phyloP scores from a whole-genome alignment of 2,888 invertebrate species.

The Calameuta filiformis region DNA sequence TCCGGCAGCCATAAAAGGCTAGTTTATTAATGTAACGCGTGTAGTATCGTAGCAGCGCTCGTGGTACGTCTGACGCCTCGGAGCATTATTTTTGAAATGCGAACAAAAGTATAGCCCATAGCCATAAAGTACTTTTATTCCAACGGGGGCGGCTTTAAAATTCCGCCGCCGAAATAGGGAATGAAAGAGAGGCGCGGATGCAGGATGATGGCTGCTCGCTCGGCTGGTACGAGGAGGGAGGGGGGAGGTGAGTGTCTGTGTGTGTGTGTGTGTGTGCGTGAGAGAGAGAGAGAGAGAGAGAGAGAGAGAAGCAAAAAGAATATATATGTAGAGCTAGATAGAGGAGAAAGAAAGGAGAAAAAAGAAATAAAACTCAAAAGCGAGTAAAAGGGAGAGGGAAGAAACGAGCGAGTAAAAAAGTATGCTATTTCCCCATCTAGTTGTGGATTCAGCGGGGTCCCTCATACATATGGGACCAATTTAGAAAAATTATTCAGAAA shows the following conservation, averaged over 20 bases:
- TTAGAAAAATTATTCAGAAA: conserved; percentile 58
- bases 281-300: conserved; percentile 13
- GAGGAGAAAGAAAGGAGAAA: conserved; percentile 18
- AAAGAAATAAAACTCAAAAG: conserved; percentile 11
- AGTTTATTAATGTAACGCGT: conserved; percentile 31
- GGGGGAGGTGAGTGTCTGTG: conserved; percentile 9
- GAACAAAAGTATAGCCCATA: conserved; percentile 35
- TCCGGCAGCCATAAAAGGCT: conserved; percentile 19
- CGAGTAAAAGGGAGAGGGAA: conserved; percentile 15
- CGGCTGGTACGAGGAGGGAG: conserved; percentile 1
- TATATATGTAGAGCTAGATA: conserved; percentile 18
- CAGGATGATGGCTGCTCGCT: conserved; percentile 19
- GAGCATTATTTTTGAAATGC: conserved; percentile 44
- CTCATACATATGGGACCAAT: conserved; percentile 58
- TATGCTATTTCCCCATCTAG: conserved; percentile 38
- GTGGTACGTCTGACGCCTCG: conserved; percentile 13
- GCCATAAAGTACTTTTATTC: conserved; percentile 59
- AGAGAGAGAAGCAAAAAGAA: conserved; percentile 20
- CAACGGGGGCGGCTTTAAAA: conserved; percentile 51
- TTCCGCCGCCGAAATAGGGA: conserved; percentile 45
- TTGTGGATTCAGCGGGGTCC: conserved; percentile 47
- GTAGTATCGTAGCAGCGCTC: conserved; percentile 26
- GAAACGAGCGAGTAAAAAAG: conserved; percentile 26
- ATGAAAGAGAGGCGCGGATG: conserved; percentile 22
- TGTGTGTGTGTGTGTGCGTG: too few species aligned